These are phyloP conservation scores for Rhabdomys pumilio DNA, from an alignment of 2,797 vertebrate genomes.

Conservation along the genomic window DNA sequence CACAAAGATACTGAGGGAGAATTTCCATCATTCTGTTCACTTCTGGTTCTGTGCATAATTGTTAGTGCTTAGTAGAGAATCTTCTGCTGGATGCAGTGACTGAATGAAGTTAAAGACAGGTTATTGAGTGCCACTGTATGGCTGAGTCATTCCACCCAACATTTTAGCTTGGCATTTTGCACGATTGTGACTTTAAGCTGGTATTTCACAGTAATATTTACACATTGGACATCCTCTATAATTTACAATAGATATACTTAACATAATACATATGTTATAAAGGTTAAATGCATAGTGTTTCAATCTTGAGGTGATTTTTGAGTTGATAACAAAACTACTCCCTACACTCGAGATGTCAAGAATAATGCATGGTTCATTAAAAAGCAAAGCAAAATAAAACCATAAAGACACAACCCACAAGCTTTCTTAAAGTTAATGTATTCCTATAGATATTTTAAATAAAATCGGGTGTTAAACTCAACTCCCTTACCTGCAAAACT, in stretches of 20 bases:
- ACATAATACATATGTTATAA: slow-evolving; percentile 56
- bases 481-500: slow-evolving; percentile 23
- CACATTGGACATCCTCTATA: neutral
- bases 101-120: neutral
- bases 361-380: slow-evolving; percentile 70
- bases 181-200: slow-evolving; percentile 61
- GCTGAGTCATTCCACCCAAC: slow-evolving; percentile 6
- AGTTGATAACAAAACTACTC: slow-evolving; percentile 70
- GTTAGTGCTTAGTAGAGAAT: neutral
- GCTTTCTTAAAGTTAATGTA: slow-evolving; percentile 24
- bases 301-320: slow-evolving; percentile 58
- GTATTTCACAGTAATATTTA: slow-evolving; percentile 58
- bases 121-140: neutral
- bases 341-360: slow-evolving; percentile 60
- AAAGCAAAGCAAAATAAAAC: slow-evolving; percentile 32
- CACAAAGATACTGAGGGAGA: neutral
- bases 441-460: slow-evolving; percentile 60
- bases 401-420: neutral
- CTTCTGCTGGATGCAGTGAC: neutral
- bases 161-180: slow-evolving; percentile 67
- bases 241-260: neutral
- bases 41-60: slow-evolving; percentile 7
- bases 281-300: slow-evolving; percentile 68
- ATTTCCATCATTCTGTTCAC: neutral
- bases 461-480: neutral